Percentiles rank a stretch among this genome's conserved stretches.
These are phyloP conservation scores for Peromyscus aztecus DNA, from an alignment of 2,797 vertebrate species.

Conservation along the genomic window DNA sequence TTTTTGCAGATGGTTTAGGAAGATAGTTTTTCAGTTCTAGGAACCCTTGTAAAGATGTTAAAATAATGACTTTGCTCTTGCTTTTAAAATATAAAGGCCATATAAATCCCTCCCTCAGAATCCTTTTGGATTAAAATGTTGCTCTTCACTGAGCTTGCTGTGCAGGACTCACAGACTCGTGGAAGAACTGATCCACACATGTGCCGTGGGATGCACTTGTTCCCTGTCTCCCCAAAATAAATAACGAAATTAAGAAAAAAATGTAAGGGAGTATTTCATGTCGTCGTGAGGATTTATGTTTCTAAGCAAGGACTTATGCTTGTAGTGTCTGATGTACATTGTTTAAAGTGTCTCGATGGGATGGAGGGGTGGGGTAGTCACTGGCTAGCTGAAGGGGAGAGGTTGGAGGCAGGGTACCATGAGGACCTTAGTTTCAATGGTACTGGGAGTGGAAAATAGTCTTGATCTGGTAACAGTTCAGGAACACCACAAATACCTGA, in stretches of 20 bases:
- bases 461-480: background rate
- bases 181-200: background rate
- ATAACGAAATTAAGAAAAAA: background rate
- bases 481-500: background rate
- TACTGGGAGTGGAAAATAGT: background rate
- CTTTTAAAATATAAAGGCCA: background rate
- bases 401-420: background rate
- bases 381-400: background rate
- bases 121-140: slow-evolving; percentile 24
- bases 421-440: background rate
- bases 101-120: background rate
- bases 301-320: background rate
- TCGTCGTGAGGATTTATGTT: background rate
- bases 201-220: background rate
- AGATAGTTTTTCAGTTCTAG: background rate
- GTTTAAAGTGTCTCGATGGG: background rate
- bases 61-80: background rate
- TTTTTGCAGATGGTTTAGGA: slow-evolving; percentile 51
- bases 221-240: background rate
- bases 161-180: background rate
- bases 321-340: background rate
- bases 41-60: background rate
- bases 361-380: accelerated
- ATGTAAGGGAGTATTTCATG: background rate
- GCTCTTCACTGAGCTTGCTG: background rate